Conservation (phyloP, 2,113 vertebrate genomes). For the Pluvialis apricaria region DNA sequence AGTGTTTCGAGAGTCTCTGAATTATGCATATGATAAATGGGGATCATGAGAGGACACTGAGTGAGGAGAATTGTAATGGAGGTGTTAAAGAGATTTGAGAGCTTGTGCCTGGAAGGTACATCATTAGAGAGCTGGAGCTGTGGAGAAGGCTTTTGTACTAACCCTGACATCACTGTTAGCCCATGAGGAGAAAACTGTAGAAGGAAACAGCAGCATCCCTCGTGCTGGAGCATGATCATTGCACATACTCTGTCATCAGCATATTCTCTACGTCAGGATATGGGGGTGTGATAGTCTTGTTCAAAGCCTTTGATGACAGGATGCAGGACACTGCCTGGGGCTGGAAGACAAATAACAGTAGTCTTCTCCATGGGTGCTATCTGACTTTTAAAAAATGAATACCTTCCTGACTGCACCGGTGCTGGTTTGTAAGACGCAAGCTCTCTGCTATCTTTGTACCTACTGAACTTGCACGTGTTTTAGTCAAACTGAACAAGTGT, state of each 20-base stretch:
- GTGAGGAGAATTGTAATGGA: background rate
- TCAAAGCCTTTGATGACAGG: constrained; percentile 40
- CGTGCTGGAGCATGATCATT: background rate
- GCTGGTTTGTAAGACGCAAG: background rate
- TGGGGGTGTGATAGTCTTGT: background rate
- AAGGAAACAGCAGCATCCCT: background rate
- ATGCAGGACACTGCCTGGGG: constrained; percentile 31
- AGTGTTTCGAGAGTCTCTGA: background rate
- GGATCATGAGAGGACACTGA: background rate
- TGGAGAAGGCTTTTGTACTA: background rate
- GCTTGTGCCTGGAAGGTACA: background rate
- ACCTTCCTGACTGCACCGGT: background rate
- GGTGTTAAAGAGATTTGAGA: background rate
- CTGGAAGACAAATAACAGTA: constrained; percentile 9
- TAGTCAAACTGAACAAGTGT: background rate
- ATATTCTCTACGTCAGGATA: background rate
- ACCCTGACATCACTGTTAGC: background rate
- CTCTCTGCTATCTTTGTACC: background rate
- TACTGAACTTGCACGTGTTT: background rate
- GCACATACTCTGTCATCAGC: background rate
- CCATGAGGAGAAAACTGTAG: background rate
- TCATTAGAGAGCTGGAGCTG: background rate
- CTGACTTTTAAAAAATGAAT: constrained; percentile 2
- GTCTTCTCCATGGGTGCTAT: constrained; percentile 46
- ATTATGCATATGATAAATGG: background rate